A percentile compares a stretch with the other conserved stretches of the same genome.
These are phyloP conservation scores for Alethe diademata DNA, from an alignment of 2,113 vertebrate species.

Conservation along the genomic window DNA sequence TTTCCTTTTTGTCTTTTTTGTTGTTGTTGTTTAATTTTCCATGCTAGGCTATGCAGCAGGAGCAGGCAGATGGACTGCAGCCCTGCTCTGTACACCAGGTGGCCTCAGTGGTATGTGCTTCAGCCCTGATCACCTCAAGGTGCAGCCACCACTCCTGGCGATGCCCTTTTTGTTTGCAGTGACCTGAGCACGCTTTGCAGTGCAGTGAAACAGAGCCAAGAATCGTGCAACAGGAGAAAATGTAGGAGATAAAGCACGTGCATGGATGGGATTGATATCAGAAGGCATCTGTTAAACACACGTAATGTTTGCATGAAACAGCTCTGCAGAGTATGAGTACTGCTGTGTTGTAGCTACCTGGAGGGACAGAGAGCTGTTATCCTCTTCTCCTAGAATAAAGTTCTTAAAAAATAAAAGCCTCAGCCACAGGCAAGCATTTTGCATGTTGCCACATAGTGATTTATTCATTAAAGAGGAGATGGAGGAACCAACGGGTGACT, in stretches of 20 bases:
- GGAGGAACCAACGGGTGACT: background rate
- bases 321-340: background rate
- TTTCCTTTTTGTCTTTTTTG: too few relatives aligned
- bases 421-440: background rate
- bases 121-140: background rate
- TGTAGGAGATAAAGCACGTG: background rate
- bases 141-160: background rate
- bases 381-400: background rate
- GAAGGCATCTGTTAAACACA: slow-evolving; percentile 28
- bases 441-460: background rate
- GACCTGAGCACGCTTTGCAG: background rate
- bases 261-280: background rate
- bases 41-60: rapidly evolving
- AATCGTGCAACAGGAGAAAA: background rate
- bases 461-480: background rate
- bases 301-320: background rate
- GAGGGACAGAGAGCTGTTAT: background rate
- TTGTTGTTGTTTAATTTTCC: background rate
- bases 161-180: background rate
- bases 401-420: background rate
- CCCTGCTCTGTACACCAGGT: slow-evolving; percentile 55
- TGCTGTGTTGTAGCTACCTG: background rate
- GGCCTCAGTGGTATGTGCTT: slow-evolving; percentile 55
- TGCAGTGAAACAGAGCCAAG: background rate
- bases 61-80: slow-evolving; percentile 10